Evolutionary conservation across 2,888 invertebrate genomes (phyloP), one percentile per base, ranked within the genome.

Genomic region (Apotomis betuletana): DNA sequence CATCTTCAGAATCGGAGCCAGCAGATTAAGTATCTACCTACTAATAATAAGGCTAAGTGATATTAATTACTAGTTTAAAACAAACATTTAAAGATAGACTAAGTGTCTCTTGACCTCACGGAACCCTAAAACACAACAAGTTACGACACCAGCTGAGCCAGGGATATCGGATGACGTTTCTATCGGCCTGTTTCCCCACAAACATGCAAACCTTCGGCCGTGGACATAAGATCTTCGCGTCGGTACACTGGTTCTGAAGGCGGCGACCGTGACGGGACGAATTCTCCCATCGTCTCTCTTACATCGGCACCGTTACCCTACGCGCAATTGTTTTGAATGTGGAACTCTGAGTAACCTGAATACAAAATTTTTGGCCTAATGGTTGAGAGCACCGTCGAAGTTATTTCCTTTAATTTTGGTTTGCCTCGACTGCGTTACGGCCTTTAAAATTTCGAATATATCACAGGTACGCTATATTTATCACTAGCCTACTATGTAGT

Each of bases 251-350:
- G 62, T 71, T 71, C 13, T 51, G 67, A 51, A 55, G 51, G 68
- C 72, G 67, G 58, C 72, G 72, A 63, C 72, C 72, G 72, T 72
- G 72, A 72, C 72, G 72, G 57, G 49, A 46, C 67, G 36, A 69
- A 67, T 68, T 72, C 72, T 72, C 72, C 68, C 72, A 68, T 58
- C 67, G 63, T 63, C 67, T 72, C 62, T 72, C 67, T 72, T 72
- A 71, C 71, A 67, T 27, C 51, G 58, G 51, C 67, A 72, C 72
- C 67, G 72, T 72, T 72, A 72, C 41, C 27, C 55, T 51, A 60
- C 6, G 60, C 52, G 54, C 60, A 59, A 68, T 72, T 72, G 68
- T 72, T 71, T 60, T 72, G 62, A 44, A 63, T 62, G 59, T 65
- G 54, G 52, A 64, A 44, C 54, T 60, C 49, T 27, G 12, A 44